Evolutionary conservation across 2,888 invertebrate genomes (phyloP), one percentile per base, ranked within the genome.

Genomic region (Trichogramma evanescens): DNA sequence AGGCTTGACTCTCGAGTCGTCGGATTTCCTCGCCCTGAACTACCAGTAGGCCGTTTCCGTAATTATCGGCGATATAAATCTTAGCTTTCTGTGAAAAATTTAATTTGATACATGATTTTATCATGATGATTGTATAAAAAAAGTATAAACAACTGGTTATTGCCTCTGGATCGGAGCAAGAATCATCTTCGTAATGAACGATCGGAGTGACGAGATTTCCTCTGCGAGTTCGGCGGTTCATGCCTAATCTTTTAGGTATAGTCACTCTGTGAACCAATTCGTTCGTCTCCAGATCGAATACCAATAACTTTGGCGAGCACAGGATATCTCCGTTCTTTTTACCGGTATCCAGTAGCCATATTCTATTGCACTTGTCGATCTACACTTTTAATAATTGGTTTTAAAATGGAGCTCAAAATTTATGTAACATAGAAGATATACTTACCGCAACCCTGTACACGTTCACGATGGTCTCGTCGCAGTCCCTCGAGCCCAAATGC

Each of bases 221-320:
- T 0, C 5, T 0, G 0, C 59, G 61, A 0, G 54, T 66, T 26
- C 59, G 8, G 56, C 69, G 68, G 1, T n/a, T 26, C 26, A 26
- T 8, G 4, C 71, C 58, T 0, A 68, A 5, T 0, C 64, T 7
- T 0, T 54, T 5, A 0, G 71, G 67, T 52, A 74, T 69, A 9
- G 4, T 52, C 3, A 68, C 9, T 41, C 59, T 59, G 10, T 69
- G 68, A 39, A 78, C 58, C 49, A 79, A 64, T 45, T 59, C 57
- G 61, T 78, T 72, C 0, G 81, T 86, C 41, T 70, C 69, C 54
- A 91, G 75, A 74, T 91, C 85, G 69, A 90, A 89, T 0, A 86
- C 84, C 0, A 90, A 75, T 6, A 92, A 74, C 73, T 91, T 88
- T 0, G 91, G 86, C 0, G 84, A 82, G 68, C 91, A 92, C 7